Base-by-base conservation (phyloP, 1,140 invertebrate species). In the Bombyx mandarina region DNA sequence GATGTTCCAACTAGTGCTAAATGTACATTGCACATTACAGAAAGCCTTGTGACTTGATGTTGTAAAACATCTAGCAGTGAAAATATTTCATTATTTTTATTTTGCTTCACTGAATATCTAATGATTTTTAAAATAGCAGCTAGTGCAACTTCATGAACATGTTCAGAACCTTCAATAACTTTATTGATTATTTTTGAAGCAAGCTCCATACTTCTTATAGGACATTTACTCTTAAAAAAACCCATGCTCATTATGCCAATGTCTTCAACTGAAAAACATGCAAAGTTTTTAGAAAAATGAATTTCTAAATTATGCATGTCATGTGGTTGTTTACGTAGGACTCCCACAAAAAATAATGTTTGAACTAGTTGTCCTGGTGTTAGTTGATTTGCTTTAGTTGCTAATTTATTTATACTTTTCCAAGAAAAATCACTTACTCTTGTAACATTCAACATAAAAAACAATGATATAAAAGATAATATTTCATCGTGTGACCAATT, bases 171-270 rank as follows among this genome's bases (percentile, higher is more conserved):
- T 45, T 78, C 58, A 6, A 70, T 74, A 8, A 89, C 58, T 71
- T 73, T 84, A 8, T 77, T 45, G 6, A 91, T 79, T 54, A 92
- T 89, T 42, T 77, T 76, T 22, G 54, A 18, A 3, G 90, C n/a
- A 56, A 92, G 73, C 3, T 60, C 44, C 12, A 63, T 42, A 72
- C 82, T 84, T 66, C 79, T 85, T 45, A 92, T 89, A 50, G 69
- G 86, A 10, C 79, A 90, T 71, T 90, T 82, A 49, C 88, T 90
- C 82, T 92, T 92, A 57, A 92, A 92, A 63, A 91, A 92, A 3
- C 89, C 90, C 82, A 92, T 89, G 1, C 88, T 79, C 46, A 91
- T 71, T 49, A 93, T 82, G 35, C 86, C 89, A 26, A 92, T 50
- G 68, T 93, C 92, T 67, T 91, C 88, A 35, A 89, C 57, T 54